Base-by-base conservation (phyloP, 2,888 invertebrate species). In the Amblyteles armatorius region DNA sequence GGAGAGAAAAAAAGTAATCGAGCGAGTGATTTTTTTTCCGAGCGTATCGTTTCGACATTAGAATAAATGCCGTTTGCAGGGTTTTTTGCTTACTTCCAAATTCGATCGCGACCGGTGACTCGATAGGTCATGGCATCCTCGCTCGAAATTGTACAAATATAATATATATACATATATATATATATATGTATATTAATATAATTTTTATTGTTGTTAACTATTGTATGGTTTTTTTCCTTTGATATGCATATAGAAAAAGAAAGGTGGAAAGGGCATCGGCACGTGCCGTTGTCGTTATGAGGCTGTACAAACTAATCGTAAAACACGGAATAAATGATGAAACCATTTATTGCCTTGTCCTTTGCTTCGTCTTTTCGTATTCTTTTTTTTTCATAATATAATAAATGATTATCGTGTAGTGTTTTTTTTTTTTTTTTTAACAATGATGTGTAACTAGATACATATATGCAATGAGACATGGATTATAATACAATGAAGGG, bases 401-500 rank as follows among this genome's bases (percentile, higher is more conserved):
- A 92, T 91, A 90, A 88, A 90, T 89, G 89, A 90, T 90, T 90
- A 90, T 89, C 84, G 82, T 90, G 88, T 68, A 36, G 33, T 63
- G 72, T 87, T 88, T 85, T 90, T 90, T 44, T 13, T 3, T 44
- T 90, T 48, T 16, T 48, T 48, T 48, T 48, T 0, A 48, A 91
- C 88, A 88, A 89, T 91, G 91, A 92, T 89, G 88, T 87, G 88
- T 88, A 91, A 90, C 89, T 91, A 90, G 88, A 87, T 92, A 92
- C 89, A 90, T 89, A 88, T 92, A 91, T 89, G 91, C 91, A 91
- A 92, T 92, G 92, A 82, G 86, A 92, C 90, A 93, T 93, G 93
- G 90, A 91, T 91, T 93, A 93, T 93, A 93, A 92, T 93, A 93
- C 93, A 93, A 93, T 93, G 93, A 93, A 90, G 82, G 88, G 88